Percentiles rank a stretch among this genome's conserved stretches.
These are phyloP conservation scores for Planococcus citri DNA, from an alignment of 1,140 invertebrate species.

Conservation along the genomic window DNA sequence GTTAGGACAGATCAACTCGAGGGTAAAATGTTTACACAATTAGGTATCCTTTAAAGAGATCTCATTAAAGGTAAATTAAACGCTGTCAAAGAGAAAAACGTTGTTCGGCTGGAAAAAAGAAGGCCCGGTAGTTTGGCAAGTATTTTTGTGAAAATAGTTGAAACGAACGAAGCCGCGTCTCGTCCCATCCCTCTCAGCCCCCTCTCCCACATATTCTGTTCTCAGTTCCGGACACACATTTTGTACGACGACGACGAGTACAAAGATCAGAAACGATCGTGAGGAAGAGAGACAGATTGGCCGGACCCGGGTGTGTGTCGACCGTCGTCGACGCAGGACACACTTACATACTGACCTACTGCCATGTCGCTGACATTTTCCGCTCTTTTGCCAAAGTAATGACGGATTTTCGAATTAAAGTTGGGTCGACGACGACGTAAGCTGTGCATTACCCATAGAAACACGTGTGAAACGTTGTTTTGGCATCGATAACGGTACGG, in stretches of 20 bases:
- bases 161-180: too few relatives aligned
- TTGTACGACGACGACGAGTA: too few relatives aligned
- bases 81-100: neutral
- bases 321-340: neutral
- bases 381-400: slow-evolving; percentile 10
- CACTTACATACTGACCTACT: slow-evolving; percentile 18
- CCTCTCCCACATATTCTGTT: too few relatives aligned
- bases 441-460: neutral
- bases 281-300: too few relatives aligned
- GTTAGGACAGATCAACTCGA: too few relatives aligned
- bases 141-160: neutral
- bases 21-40: too few relatives aligned
- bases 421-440: neutral
- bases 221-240: too few relatives aligned
- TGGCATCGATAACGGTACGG: too few relatives aligned
- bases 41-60: neutral
- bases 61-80: neutral
- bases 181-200: too few relatives aligned
- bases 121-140: neutral
- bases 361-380: slow-evolving; percentile 18
- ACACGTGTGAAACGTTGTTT: neutral
- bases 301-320: too few relatives aligned
- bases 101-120: neutral
- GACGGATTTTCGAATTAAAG: slow-evolving; percentile 9
- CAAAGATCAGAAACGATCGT: slow-evolving; percentile 9